Conservation (phyloP, 2,797 vertebrate species). For the Alauda arvensis region DNA sequence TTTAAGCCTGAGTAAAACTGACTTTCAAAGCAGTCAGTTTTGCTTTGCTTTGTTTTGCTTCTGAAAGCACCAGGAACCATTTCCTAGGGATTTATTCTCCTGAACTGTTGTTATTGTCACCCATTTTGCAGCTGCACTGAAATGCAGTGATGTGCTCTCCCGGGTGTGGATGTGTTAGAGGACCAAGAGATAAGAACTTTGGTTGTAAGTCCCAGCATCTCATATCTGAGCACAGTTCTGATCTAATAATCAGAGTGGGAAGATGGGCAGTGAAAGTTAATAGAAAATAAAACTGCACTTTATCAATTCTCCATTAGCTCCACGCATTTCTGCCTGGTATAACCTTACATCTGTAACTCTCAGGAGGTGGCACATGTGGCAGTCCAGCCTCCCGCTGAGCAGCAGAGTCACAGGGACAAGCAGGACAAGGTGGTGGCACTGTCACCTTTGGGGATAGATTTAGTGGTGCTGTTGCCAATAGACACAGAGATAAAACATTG, state of each 20-base stretch:
- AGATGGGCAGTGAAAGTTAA: background rate
- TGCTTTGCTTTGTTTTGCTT: background rate
- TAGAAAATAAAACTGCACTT: background rate
- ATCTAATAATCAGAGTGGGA: background rate
- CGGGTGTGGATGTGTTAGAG: background rate
- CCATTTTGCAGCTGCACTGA: background rate
- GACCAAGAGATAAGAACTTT: background rate
- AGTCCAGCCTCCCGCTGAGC: background rate
- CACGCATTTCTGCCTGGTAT: background rate
- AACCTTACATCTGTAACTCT: background rate
- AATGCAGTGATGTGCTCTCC: background rate
- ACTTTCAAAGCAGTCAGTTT: background rate
- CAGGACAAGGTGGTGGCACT: background rate
- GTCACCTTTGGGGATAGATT: background rate
- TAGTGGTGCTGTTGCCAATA: background rate
- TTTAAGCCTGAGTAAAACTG: background rate
- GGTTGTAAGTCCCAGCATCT: background rate
- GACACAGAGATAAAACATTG: background rate
- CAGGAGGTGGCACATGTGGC: fast-evolving
- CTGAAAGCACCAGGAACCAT: background rate
- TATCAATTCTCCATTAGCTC: background rate
- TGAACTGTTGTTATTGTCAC: background rate
- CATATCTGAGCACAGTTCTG: background rate
- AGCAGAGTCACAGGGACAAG: background rate
- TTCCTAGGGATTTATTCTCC: background rate